Evolutionary conservation across 2,888 invertebrate species (phyloP).

Genomic region (Tetrapedia diversipes): DNA sequence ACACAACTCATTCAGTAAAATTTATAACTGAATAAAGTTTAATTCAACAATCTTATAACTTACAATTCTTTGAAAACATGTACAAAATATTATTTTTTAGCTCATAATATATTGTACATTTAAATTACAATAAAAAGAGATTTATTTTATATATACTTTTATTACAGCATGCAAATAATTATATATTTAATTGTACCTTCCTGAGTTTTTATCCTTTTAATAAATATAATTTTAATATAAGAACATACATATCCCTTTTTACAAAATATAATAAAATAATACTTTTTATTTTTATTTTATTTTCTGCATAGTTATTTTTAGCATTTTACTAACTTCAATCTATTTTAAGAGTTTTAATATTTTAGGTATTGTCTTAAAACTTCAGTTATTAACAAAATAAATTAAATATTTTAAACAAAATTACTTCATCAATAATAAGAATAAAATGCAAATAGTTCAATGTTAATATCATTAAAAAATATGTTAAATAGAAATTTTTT

Average conservation of each 20-base stretch:
- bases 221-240: too few relatives aligned
- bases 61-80: background rate
- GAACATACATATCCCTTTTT: too few relatives aligned
- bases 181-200: background rate
- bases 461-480: background rate
- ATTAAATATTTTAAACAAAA: background rate
- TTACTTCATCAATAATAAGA: background rate
- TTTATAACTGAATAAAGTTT: conserved; percentile 5
- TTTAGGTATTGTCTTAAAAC: conserved; percentile 40
- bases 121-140: background rate
- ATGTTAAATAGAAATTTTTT: background rate
- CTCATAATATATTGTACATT: background rate
- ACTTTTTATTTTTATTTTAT: conserved; percentile 7
- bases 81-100: too few relatives aligned
- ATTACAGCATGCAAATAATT: background rate
- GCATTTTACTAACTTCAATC: conserved; percentile 64
- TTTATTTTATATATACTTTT: conserved; percentile 10
- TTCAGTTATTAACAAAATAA: conserved; percentile 11
- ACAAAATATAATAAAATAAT: background rate
- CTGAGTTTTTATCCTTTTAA: too few relatives aligned
- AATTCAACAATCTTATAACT: background rate
- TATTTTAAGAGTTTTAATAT: conserved; percentile 60
- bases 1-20: conserved; percentile 27
- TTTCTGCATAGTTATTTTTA: conserved; percentile 51
- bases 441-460: background rate